Evolutionary conservation across 2,113 vertebrate genomes (phyloP).

Genomic region (Triplophysa rosa): DNA sequence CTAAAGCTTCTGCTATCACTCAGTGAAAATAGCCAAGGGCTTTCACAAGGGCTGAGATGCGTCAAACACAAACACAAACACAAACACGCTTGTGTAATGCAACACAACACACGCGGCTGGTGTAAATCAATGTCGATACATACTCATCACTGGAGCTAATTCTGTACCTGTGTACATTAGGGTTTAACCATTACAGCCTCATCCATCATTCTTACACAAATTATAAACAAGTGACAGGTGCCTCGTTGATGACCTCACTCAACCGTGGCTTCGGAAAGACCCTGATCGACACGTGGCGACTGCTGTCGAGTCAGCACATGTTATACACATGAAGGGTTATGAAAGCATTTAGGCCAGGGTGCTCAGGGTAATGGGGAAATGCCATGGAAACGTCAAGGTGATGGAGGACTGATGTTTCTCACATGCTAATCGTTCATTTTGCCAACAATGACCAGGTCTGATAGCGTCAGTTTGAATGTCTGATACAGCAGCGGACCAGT

Average conservation of each 20-base stretch:
- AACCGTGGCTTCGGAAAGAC: background rate
- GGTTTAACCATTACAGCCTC: background rate
- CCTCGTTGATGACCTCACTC: slow-evolving; percentile 7
- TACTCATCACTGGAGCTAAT: background rate
- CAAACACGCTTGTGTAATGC: too few relatives aligned
- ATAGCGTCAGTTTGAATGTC: background rate
- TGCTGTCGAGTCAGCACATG: slow-evolving; percentile 46
- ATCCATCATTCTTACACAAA: slow-evolving; percentile 27
- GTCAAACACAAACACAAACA: too few relatives aligned
- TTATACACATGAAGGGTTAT: slow-evolving; percentile 29
- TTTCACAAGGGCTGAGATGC: slow-evolving; percentile 5
- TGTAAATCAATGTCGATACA: slow-evolving; percentile 9
- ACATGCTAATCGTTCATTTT: background rate
- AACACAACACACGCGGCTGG: background rate
- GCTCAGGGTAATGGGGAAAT: background rate
- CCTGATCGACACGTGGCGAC: slow-evolving; percentile 17
- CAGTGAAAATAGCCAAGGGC: background rate
- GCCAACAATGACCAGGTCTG: background rate
- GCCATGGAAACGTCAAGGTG: slow-evolving; percentile 30
- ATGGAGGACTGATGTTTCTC: slow-evolving; percentile 8
- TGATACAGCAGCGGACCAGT: background rate
- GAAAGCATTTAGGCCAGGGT: slow-evolving; percentile 10
- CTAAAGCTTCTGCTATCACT: slow-evolving; percentile 4
- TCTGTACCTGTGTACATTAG: slow-evolving; percentile 10
- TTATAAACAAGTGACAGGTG: slow-evolving; percentile 34